These are phyloP conservation scores for Omphaloscelis lunosa DNA, from an alignment of 2,888 invertebrate species.

Conservation along the genomic window DNA sequence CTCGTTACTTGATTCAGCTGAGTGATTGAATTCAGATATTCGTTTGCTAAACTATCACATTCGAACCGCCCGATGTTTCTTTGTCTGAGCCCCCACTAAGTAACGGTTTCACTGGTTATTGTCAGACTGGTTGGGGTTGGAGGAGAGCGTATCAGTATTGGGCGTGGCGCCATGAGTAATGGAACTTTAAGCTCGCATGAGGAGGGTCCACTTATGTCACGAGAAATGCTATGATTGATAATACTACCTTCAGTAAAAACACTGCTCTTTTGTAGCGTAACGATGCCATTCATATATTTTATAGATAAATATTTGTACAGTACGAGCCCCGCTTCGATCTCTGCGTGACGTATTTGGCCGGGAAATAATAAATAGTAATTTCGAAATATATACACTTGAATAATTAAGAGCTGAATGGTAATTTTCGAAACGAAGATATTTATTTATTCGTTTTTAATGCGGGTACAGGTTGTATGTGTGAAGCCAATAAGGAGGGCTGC, in stretches of 20 bases:
- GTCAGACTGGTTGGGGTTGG: slow-evolving; percentile 77
- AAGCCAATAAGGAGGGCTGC: slow-evolving; percentile 64
- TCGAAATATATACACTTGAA: slow-evolving; percentile 30
- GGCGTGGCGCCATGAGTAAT: slow-evolving; percentile 89
- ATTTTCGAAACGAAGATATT: slow-evolving; percentile 24
- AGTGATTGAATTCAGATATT: slow-evolving; percentile 62
- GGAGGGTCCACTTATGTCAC: slow-evolving; percentile 90
- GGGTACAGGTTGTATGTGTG: slow-evolving; percentile 38
- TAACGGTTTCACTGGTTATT: slow-evolving; percentile 68
- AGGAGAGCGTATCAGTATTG: slow-evolving; percentile 84
- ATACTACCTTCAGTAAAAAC: slow-evolving; percentile 86
- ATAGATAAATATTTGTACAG: slow-evolving; percentile 58
- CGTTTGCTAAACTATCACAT: slow-evolving; percentile 42
- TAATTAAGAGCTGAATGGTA: slow-evolving; percentile 50
- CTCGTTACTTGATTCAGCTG: slow-evolving; percentile 53
- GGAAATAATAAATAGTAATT: slow-evolving; percentile 35
- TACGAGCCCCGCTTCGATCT: slow-evolving; percentile 43
- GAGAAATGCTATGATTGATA: slow-evolving; percentile 89
- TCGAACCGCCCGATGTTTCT: slow-evolving; percentile 54
- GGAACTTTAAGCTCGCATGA: slow-evolving; percentile 88
- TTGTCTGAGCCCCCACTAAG: slow-evolving; percentile 58
- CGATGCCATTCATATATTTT: slow-evolving; percentile 70
- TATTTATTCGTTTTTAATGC: slow-evolving; percentile 31
- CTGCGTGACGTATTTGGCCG: slow-evolving; percentile 27
- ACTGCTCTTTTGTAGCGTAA: slow-evolving; percentile 80